A percentile compares a stretch with the other conserved stretches of the same genome.
phyloP scores from a whole-genome alignment of 2,113 vertebrate species.

The Channa maculata region DNA sequence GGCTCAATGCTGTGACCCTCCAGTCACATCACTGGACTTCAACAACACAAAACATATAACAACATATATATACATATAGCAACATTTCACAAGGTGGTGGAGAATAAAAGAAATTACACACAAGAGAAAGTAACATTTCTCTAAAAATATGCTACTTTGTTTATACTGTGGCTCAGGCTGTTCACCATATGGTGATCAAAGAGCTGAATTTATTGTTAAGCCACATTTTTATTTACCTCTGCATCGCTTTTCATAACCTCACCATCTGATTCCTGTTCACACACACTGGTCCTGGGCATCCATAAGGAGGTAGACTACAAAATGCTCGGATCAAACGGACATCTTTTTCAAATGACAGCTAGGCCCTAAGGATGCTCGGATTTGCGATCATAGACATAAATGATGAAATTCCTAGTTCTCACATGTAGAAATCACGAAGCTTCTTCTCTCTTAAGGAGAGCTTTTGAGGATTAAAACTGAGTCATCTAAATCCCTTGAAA shows the following conservation, averaged over 20 bases:
- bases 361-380: slow-evolving; percentile 36
- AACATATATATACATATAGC: fast-evolving
- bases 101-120: neutral
- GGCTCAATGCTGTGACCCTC: neutral
- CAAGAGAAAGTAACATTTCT: neutral
- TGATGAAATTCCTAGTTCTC: slow-evolving; percentile 42
- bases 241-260: slow-evolving; percentile 44
- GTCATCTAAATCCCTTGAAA: slow-evolving; percentile 51
- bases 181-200: slow-evolving; percentile 43
- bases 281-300: slow-evolving; percentile 26
- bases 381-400: slow-evolving; percentile 22
- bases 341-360: slow-evolving; percentile 40
- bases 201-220: slow-evolving; percentile 35
- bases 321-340: slow-evolving; percentile 43
- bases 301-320: slow-evolving; percentile 17
- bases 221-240: slow-evolving; percentile 48
- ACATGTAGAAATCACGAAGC: neutral
- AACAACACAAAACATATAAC: neutral
- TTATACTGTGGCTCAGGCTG: neutral
- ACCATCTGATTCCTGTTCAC: slow-evolving; percentile 53
- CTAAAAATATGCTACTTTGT: slow-evolving; percentile 14
- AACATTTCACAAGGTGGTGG: neutral
- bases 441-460: slow-evolving; percentile 10
- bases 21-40: neutral
- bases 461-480: slow-evolving; percentile 60